phyloP scores from a whole-genome alignment of 2,888 invertebrate species.

The Habroteleia sp. region DNA sequence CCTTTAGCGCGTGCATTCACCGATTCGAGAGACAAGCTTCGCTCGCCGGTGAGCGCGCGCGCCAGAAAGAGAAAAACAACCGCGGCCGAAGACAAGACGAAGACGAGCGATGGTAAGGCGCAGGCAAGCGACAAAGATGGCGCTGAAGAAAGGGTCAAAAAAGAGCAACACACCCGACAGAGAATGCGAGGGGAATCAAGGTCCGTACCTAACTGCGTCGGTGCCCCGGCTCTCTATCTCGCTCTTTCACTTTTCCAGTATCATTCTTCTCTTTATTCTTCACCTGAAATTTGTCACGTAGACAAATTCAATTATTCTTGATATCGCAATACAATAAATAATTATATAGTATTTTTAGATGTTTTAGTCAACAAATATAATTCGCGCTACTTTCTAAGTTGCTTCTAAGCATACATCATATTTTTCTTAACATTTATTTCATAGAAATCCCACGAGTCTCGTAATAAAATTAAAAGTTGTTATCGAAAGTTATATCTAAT shows the following conservation, averaged over 20 bases:
- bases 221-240: not conserved
- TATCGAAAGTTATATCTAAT: no score
- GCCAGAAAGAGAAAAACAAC: constrained; percentile 55
- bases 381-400: no score
- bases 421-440: no score
- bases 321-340: no score
- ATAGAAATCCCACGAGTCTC: no score
- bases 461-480: no score
- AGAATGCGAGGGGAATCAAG: constrained; percentile 57
- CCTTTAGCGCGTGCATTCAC: constrained; percentile 70
- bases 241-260: constrained; percentile 18
- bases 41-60: constrained; percentile 54
- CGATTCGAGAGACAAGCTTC: constrained; percentile 65
- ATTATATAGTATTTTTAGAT: no score
- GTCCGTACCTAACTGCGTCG: constrained; percentile 9
- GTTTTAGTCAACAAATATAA: no score
- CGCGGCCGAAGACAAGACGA: constrained; percentile 61
- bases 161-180: constrained; percentile 43
- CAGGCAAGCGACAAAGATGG: constrained; percentile 29
- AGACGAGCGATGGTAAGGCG: constrained; percentile 24
- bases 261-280: no score
- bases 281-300: not conserved
- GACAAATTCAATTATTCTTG: no score
- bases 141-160: constrained; percentile 57
- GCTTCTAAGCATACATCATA: no score